A percentile compares a stretch with the other conserved stretches of the same genome.
Conservation (phyloP, 2,797 vertebrate genomes). For the Erethizon dorsatum region DNA sequence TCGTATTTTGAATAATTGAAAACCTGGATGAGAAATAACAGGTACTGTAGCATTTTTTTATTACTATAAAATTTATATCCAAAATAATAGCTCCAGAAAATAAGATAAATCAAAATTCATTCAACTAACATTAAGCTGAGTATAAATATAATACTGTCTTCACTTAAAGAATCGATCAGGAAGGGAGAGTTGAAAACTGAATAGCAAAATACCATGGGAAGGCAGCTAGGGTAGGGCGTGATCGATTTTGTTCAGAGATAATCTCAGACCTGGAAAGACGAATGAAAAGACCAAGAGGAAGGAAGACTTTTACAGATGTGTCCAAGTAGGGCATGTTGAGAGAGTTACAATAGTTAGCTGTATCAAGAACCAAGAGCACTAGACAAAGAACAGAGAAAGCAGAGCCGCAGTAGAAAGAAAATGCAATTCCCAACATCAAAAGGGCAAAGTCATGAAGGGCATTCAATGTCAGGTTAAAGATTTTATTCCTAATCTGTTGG, state of each 20-base stretch:
- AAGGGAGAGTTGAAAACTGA: neutral
- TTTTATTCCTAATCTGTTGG: neutral
- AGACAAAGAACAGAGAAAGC: neutral
- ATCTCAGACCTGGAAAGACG: neutral
- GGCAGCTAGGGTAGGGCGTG: neutral
- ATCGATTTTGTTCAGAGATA: neutral
- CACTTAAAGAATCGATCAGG: conserved; percentile 12
- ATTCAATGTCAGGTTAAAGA: neutral
- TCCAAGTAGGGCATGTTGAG: neutral
- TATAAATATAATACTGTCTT: conserved; percentile 20
- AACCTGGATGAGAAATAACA: conserved; percentile 35
- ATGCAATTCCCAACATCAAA: neutral
- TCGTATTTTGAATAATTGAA: conserved; percentile 60
- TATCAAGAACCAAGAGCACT: neutral
- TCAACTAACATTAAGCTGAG: conserved; percentile 12
- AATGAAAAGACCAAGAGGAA: conserved; percentile 43
- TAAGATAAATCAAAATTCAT: conserved; percentile 53
- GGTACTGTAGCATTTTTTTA: conserved; percentile 50
- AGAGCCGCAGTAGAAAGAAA: neutral
- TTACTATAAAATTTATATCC: conserved; percentile 55
- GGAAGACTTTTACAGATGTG: neutral
- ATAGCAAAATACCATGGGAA: conserved; percentile 32
- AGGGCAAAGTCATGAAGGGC: neutral
- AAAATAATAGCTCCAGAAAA: neutral
- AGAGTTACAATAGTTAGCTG: neutral